Evolutionary conservation across 2,888 invertebrate genomes (phyloP).

Genomic region (Agrochola lota): DNA sequence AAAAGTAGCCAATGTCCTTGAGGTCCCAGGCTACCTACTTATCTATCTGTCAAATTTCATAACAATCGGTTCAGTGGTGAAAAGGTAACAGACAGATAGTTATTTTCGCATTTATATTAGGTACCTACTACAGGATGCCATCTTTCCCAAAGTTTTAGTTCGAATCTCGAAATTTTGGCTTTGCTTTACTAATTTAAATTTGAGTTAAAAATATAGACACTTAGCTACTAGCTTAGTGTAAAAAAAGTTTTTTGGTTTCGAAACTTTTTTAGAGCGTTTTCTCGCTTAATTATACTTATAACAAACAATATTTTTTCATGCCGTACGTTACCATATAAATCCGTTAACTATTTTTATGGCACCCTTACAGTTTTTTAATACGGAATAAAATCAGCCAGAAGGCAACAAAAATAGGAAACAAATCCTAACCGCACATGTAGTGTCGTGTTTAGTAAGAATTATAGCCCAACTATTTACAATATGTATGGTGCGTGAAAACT

Average conservation of each 20-base stretch:
- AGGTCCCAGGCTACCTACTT: no score
- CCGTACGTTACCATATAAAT: background rate
- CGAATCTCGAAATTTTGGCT: background rate
- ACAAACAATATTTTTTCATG: background rate
- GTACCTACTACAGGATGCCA: no score
- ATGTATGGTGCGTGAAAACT: slow-evolving; percentile 68
- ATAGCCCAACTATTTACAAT: slow-evolving; percentile 61
- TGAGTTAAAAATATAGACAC: background rate
- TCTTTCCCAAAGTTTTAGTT: background rate
- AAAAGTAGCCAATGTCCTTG: background rate
- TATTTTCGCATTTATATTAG: no score
- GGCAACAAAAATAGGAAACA: slow-evolving; percentile 28
- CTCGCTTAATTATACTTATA: background rate
- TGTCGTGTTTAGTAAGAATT: slow-evolving; percentile 60
- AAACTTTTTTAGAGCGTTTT: background rate
- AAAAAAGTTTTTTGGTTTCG: background rate
- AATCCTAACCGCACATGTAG: slow-evolving; percentile 37
- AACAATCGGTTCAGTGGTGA: background rate
- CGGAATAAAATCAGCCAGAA: slow-evolving; percentile 2
- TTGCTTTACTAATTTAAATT: background rate
- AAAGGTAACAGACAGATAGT: background rate
- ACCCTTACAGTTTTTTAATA: background rate
- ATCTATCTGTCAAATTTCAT: background rate
- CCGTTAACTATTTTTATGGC: background rate
- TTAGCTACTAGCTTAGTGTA: no score